phyloP scores from a whole-genome alignment of 2,113 vertebrate genomes.

The Mastomys coucha region DNA sequence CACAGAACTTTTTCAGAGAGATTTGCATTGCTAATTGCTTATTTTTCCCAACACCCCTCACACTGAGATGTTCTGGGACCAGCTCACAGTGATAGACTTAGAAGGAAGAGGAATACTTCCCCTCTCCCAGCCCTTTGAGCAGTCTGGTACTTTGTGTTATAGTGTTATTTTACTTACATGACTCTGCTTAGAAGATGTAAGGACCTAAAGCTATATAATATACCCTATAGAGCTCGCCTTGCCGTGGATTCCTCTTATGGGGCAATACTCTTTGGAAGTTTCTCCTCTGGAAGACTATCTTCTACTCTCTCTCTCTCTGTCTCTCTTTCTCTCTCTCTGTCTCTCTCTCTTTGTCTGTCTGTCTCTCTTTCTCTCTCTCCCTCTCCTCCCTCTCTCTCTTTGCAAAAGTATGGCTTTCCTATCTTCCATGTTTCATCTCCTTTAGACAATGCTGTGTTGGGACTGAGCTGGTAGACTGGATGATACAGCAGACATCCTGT shows the following conservation, averaged over 20 bases:
- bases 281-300: not conserved
- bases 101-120: not conserved
- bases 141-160: not conserved
- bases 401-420: not conserved
- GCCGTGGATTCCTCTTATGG: not conserved
- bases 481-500: constrained; percentile 95
- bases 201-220: too few relatives aligned
- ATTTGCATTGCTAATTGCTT: constrained; percentile 74
- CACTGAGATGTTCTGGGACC: not conserved
- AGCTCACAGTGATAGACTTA: not conserved
- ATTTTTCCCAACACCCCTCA: constrained; percentile 69
- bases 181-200: not conserved
- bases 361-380: too few relatives aligned
- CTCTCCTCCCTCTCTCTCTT: not conserved
- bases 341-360: too few relatives aligned
- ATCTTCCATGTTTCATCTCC: constrained; percentile 45
- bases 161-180: not conserved
- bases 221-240: not conserved
- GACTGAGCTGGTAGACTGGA: constrained; percentile 98
- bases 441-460: constrained; percentile 97
- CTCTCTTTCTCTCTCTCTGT: too few relatives aligned
- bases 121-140: not conserved
- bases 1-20: constrained; percentile 53
- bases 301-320: too few relatives aligned
- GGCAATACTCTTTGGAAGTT: not conserved